A percentile compares a stretch with the other conserved stretches of the same genome.
phyloP scores from a whole-genome alignment of 1,140 invertebrate species.

The Eriosoma lanigerum region DNA sequence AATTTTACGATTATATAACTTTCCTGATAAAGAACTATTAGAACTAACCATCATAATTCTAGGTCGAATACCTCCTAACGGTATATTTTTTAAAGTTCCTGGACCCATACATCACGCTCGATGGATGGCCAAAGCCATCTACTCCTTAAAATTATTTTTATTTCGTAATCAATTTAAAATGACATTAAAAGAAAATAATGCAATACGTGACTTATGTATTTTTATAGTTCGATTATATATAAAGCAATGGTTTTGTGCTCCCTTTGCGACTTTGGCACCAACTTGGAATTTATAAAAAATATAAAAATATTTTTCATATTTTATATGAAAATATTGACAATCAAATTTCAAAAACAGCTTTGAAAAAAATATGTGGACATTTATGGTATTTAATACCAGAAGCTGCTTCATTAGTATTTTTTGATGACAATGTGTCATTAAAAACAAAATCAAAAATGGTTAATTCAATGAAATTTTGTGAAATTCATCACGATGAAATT shows the following conservation, averaged over 20 bases:
- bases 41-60: not conserved
- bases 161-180: constrained; percentile 51
- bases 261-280: constrained; percentile 39
- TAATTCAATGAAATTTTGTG: not conserved
- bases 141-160: constrained; percentile 53
- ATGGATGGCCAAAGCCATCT: constrained; percentile 55
- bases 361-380: constrained; percentile 54
- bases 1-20: no score
- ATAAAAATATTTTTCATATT: no score
- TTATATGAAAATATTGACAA: constrained; percentile 49
- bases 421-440: constrained; percentile 55
- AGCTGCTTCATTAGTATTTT: constrained; percentile 55
- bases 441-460: constrained; percentile 54
- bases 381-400: constrained; percentile 56
- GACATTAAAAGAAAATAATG: constrained; percentile 10
- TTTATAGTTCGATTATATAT: constrained; percentile 52
- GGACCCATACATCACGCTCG: constrained; percentile 52
- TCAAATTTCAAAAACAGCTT: constrained; percentile 46
- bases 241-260: constrained; percentile 49
- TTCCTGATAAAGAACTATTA: not conserved
- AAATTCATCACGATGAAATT: not conserved
- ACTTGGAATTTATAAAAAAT: constrained; percentile 51
- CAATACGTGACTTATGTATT: constrained; percentile 45
- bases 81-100: constrained; percentile 26
- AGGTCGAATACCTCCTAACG: not conserved